These are phyloP conservation scores for Drosophila barbarae DNA, from an alignment of 2,888 invertebrate species.

Conservation along the genomic window DNA sequence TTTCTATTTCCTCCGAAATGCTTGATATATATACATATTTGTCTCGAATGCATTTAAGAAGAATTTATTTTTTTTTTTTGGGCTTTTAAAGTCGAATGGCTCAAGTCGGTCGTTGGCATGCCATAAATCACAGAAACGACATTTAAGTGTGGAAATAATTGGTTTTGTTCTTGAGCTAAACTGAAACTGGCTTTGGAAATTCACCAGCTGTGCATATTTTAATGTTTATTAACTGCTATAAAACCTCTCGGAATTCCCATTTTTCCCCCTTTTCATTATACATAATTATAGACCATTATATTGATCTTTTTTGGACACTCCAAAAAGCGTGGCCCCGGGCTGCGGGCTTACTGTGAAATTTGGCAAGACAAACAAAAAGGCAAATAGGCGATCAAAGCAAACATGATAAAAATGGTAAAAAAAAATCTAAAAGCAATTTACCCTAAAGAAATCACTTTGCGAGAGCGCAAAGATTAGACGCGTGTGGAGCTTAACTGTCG, in stretches of 20 bases:
- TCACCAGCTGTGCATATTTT: constrained; percentile 23
- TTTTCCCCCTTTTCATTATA: constrained; percentile 25
- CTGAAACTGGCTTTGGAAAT: constrained; percentile 9
- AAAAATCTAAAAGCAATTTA: constrained; percentile 2
- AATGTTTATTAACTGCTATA: constrained; percentile 32
- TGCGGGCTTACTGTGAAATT: constrained; percentile 19
- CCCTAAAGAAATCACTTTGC: background rate
- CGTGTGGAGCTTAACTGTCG: constrained; percentile 25
- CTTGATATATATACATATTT: background rate
- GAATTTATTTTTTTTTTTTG: background rate
- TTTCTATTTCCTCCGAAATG: background rate
- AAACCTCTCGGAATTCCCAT: constrained; percentile 18
- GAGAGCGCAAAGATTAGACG: constrained; percentile 19
- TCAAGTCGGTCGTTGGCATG: background rate
- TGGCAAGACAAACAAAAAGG: constrained; percentile 30
- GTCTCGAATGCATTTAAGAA: constrained; percentile 2
- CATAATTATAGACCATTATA: constrained; percentile 58
- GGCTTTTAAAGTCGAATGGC: constrained; percentile 5
- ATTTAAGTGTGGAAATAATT: constrained; percentile 15
- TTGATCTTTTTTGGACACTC: constrained; percentile 30
- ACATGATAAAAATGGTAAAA: constrained; percentile 9
- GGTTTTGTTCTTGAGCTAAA: constrained; percentile 10
- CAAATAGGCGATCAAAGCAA: constrained; percentile 34
- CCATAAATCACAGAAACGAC: constrained; percentile 15
- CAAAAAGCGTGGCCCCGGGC: constrained; percentile 5